Evolutionary conservation across 30 jellyfish, hydroid and myxozoan genomes (phyloP), one percentile per base, ranked within the genome.

Genomic region (Morbakka virulenta): DNA sequence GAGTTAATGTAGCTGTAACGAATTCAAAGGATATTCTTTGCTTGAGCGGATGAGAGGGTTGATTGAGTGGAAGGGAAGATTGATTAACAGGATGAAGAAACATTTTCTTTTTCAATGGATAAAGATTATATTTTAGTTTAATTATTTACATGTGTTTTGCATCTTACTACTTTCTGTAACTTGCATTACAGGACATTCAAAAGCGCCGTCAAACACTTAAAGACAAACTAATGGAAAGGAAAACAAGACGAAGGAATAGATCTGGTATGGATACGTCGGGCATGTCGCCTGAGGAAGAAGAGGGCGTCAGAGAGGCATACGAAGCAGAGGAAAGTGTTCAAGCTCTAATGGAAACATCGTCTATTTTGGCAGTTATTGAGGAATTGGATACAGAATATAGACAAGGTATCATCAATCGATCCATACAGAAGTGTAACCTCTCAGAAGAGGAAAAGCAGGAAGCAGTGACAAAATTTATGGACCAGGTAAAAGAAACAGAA

Each of bases 311-410:
- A 22, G 96, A 79, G 21, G 82, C 89, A 25, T 74, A 67, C 69
- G 77, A 51, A 12, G 93, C 93, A 35, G 96, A 87, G 52, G 96
- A 52, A 3, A 89, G 69, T n/a, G 96, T 88, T 25, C 76, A 71
- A 2, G 67, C 57, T 28, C 25, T 35, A 26, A 33, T 64, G 2
- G 89, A 78, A 12, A 70, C 83, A 3, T 88, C 89, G 35, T 79
- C 87, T 51, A 72, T 87, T 74, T 62, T 81, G 1, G 93, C 88
- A 17, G 71, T 74, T 23, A 17, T 50, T 48, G 96, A 87, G 4
- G 49, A 65, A 28, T 75, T 71, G 30, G 49, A 62, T 51, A 89
- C 64, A 11, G 69, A 50, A 69, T 51, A 67, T 62, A 57, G 77
- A 69, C 51, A 32, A 48, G 26, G 65, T 1, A 35, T 88, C 25